Evolutionary conservation across 2,797 vertebrate species (phyloP).

Genomic region (Muraenolepis orangiensis): DNA sequence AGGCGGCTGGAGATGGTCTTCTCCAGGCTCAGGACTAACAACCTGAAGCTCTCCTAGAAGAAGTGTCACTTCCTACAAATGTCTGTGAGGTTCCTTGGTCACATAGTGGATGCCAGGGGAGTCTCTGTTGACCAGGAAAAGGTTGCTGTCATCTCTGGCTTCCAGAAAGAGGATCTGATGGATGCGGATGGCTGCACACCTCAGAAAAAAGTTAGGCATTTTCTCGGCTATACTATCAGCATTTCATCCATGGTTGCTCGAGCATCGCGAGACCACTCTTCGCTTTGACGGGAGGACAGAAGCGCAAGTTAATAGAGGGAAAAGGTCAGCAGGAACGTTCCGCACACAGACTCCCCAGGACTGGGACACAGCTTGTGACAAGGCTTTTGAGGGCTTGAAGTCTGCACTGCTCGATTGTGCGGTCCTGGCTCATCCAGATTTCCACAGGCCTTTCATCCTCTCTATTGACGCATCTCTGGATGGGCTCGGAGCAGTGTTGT

Average conservation of each 20-base stretch:
- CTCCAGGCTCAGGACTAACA: no score
- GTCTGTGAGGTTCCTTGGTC: constrained; percentile 21
- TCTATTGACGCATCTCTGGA: constrained; percentile 19
- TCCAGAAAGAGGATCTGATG: constrained; percentile 16
- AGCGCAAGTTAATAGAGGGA: background rate
- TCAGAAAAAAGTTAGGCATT: constrained; percentile 5
- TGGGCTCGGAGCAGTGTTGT: constrained; percentile 22
- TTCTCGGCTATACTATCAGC: constrained; percentile 15
- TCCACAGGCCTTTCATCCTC: constrained; percentile 4
- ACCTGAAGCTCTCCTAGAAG: constrained; percentile 20
- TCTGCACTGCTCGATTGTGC: background rate
- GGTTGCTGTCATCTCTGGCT: background rate
- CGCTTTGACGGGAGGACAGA: constrained; percentile 1
- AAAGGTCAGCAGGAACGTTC: constrained; percentile 11
- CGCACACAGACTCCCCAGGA: background rate
- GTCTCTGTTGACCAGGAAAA: constrained; percentile 18
- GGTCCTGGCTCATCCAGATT: constrained; percentile 16
- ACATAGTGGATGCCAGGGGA: background rate
- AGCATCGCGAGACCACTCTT: background rate
- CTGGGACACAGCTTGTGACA: constrained; percentile 16
- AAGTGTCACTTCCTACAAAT: constrained; percentile 11
- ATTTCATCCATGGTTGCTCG: constrained; percentile 20
- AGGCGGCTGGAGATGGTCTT: no score
- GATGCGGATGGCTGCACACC: background rate
- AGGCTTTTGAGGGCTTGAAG: constrained; percentile 4